Evolutionary conservation across 2,888 invertebrate species (phyloP), one percentile per base, ranked within the genome.

Genomic region (Galerucella pusilla): DNA sequence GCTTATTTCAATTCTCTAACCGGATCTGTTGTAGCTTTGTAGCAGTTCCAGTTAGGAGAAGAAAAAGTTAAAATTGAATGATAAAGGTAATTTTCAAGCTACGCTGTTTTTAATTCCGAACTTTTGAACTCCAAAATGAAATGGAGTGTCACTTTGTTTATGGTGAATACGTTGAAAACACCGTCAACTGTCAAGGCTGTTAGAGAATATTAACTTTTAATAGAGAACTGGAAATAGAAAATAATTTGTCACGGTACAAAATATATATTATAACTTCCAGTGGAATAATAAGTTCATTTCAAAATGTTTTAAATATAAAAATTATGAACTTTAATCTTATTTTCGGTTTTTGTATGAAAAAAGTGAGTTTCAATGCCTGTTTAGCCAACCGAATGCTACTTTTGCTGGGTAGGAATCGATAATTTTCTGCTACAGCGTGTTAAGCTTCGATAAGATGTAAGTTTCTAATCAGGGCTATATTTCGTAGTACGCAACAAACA

Each of bases 41-140:
- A 57, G 57, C 52, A 14, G 52, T 52, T 63, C 46, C 46, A 20
- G 64, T 45, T 65, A 49, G 25, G 9, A 61, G 42, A 7, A 46
- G 70, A 70, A 70, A 52, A 70, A 70, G 70, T 70, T 70, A 12
- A 28, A 70, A 70, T 70, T 70, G 70, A 70, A 70, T 70, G 63
- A 70, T 70, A 70, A 70, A 70, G 70, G 59, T 63, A 70, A 70
- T 70, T 70, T 61, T 61, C 45, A 28, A 25, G 70, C 70, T 45
- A 20, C 52, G 20, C 4, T 49, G 49, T 63, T 54, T 70, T 70
- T 70, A 70, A 70, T 63, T 63, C 46, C 12, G 35, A 70, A 70
- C 70, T 70, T 65, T 65, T 70, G 16, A 60, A 70, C 16, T 63
- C 63, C 46, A n/a, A 70, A 70, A 70, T 52, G 70, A 46, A 70